Base-by-base conservation (phyloP, 2,113 vertebrate species). In the Henicopernis longicauda region DNA sequence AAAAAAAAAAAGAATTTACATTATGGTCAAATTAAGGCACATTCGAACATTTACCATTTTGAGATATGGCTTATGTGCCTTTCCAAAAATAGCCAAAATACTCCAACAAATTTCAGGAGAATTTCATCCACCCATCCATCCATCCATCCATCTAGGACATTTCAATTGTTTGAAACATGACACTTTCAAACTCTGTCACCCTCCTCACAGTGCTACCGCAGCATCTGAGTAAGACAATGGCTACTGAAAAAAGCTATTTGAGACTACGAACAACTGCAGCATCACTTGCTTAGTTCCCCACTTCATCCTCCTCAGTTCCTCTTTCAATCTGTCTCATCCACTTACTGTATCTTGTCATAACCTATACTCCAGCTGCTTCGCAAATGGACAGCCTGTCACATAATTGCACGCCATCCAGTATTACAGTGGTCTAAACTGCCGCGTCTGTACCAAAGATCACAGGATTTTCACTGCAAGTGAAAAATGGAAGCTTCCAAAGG, bases 351-450 rank as follows among this genome's bases (percentile, higher is more conserved):
- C 70, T 55, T 69, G 61, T 74, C 87, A 78, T 32, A 18, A 40
- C 23, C 31, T 29, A 9, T 69, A n/a, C 36, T n/a, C 18, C 63
- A 82, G 66, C 23, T 31, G 15, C n/a, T 36, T 36, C 81, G 34
- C 31, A n/a, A 26, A 49, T 0, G 4, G 18, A 36, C 17, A 42
- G 58, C 40, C 42, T 25, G 66, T 59, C 89, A 61, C 27, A 31
- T 11, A 42, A 4, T 7, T 72, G 38, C 47, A 31, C 0, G 0
- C 11, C 57, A 40, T 7, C 23, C 3, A 3, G 3, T 11, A 6
- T 10, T 63, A 31, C 0, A 0, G 25, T 3, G 45, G 31, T 81
- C 63, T 27, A 5, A 57, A 82, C 19, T 0, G 12, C 63, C 0
- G 0, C 5, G 6, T 34, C 50, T 55, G 23, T 31, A 25, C 23